Conservation (phyloP, 2,888 invertebrate genomes). For the Erebia palarica region DNA sequence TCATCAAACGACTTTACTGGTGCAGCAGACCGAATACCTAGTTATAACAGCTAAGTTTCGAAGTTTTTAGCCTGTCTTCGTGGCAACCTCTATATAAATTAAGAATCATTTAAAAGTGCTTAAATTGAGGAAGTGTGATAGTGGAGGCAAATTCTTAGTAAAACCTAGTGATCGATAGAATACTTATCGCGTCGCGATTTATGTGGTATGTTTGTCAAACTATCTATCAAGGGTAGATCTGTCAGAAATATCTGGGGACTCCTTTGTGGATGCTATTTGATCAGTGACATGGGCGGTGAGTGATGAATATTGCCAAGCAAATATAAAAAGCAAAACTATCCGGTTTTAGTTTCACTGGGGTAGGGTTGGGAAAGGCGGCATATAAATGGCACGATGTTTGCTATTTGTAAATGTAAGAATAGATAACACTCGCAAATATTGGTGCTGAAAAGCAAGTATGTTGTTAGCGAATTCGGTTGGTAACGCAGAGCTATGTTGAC, state of each 20-base stretch:
- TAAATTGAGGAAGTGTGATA: not conserved
- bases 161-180: conserved; percentile 3
- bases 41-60: too few relatives aligned
- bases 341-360: conserved; percentile 78
- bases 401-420: conserved; percentile 27
- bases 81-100: not conserved
- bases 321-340: conserved; percentile 81
- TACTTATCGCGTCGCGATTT: conserved; percentile 29
- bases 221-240: conserved; percentile 76
- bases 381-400: conserved; percentile 36
- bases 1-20: not conserved
- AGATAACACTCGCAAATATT: conserved; percentile 27
- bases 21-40: not conserved
- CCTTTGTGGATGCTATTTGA: conserved; percentile 79
- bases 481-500: not conserved
- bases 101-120: not conserved
- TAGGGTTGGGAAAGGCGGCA: conserved; percentile 48
- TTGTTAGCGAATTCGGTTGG: conserved; percentile 9
- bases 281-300: conserved; percentile 79
- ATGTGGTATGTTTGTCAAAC: conserved; percentile 59
- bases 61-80: too few relatives aligned
- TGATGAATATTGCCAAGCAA: conserved; percentile 82
- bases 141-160: not conserved
- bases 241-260: conserved; percentile 77
- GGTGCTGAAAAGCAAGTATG: conserved; percentile 11